These are phyloP conservation scores for Arizona elegans DNA, from an alignment of 2,113 vertebrate species.

Conservation along the genomic window DNA sequence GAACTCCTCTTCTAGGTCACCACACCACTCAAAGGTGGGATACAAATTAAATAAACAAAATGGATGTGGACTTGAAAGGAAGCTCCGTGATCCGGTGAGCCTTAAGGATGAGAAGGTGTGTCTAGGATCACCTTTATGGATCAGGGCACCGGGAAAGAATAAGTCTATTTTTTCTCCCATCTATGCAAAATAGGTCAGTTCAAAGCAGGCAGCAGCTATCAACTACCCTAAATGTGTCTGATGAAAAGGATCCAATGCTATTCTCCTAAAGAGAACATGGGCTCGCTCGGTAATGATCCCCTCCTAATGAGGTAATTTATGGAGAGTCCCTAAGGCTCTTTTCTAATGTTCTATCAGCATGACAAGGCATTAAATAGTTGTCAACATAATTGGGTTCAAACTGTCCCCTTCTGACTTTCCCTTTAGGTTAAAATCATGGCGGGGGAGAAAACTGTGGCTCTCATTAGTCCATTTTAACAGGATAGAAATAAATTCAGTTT, in stretches of 20 bases:
- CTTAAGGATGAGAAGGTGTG: neutral
- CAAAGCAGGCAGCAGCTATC: neutral
- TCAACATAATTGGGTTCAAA: constrained; percentile 15
- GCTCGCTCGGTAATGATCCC: constrained; percentile 3
- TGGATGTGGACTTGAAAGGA: neutral
- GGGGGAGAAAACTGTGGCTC: neutral
- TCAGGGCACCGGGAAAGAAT: neutral
- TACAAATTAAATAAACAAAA: neutral
- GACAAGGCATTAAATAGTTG: constrained; percentile 2
- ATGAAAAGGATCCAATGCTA: neutral
- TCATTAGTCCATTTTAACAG: neutral
- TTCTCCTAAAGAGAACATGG: neutral
- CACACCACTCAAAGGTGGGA: neutral
- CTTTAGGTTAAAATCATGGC: neutral
- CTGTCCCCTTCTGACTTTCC: neutral
- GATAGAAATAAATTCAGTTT: neutral
- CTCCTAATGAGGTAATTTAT: constrained; percentile 21
- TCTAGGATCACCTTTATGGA: neutral
- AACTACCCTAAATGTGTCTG: neutral
- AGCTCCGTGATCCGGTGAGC: neutral
- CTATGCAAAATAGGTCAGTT: neutral
- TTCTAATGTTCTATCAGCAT: neutral
- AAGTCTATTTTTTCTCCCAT: neutral
- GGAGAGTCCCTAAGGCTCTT: neutral
- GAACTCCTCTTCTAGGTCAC: neutral